These are phyloP conservation scores for Passerculus sandwichensis DNA, from an alignment of 2,797 vertebrate genomes.

Conservation along the genomic window DNA sequence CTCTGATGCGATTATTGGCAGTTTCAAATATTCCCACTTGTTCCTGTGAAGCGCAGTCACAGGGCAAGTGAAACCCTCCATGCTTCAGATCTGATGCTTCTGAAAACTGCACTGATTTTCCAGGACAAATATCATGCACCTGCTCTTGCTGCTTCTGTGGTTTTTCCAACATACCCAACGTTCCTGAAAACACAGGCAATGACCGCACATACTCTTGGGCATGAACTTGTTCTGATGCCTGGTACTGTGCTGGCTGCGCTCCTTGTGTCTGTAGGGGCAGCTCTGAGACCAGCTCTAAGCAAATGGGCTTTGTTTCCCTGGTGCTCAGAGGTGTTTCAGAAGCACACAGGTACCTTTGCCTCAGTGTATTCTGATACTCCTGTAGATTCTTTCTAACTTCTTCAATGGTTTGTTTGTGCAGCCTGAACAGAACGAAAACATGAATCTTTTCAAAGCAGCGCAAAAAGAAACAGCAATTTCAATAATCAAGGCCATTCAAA, in stretches of 20 bases:
- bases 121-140: neutral
- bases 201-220: accelerated
- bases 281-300: neutral
- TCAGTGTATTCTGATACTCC: slow-evolving; percentile 86
- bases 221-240: neutral
- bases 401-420: slow-evolving; percentile 83
- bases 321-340: neutral
- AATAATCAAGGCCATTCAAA: neutral
- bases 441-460: neutral
- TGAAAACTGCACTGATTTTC: neutral
- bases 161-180: neutral
- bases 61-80: neutral
- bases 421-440: slow-evolving; percentile 65
- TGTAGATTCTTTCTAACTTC: slow-evolving; percentile 83
- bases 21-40: neutral
- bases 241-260: neutral
- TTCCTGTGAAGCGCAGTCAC: neutral
- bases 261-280: neutral
- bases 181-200: neutral
- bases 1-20: neutral
- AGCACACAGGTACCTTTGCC: slow-evolving; percentile 68
- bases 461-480: neutral
- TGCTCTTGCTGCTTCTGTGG: neutral
- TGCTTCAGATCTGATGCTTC: neutral
- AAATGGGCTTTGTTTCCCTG: neutral